A percentile compares a stretch with the other conserved stretches of the same genome.
phyloP scores from a whole-genome alignment of 2,113 vertebrate species.

The Rhinichthys klamathensis region DNA sequence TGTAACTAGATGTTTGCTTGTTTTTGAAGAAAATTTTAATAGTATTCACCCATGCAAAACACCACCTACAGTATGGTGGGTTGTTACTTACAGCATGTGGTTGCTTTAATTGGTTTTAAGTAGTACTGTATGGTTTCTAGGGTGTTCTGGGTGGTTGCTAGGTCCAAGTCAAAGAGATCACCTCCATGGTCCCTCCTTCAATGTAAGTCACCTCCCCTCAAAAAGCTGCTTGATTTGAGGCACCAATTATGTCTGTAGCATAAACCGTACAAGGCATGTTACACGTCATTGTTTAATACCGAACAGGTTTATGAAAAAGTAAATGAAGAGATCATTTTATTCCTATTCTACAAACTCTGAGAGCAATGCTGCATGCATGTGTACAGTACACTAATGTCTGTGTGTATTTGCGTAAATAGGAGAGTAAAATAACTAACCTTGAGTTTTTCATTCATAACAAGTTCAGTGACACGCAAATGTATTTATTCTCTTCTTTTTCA shows the following conservation, averaged over 20 bases:
- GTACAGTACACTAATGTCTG: not conserved
- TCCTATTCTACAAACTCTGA: not conserved
- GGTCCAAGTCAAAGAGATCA: not conserved
- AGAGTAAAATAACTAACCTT: not conserved
- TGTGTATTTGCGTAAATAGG: not conserved
- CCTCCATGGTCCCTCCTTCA: not conserved
- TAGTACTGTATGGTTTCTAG: not conserved
- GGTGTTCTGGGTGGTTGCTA: not conserved
- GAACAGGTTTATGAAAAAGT: not conserved
- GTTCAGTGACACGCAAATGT: constrained; percentile 16
- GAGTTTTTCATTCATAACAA: constrained; percentile 1
- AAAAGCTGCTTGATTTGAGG: not conserved
- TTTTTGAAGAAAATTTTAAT: not conserved
- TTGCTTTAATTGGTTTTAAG: not conserved
- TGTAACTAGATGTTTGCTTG: not conserved
- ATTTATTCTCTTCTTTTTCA: constrained; percentile 26
- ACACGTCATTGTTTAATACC: not conserved
- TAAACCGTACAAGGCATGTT: not conserved
- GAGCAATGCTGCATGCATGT: not conserved
- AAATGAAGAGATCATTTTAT: not conserved
- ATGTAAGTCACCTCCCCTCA: not conserved
- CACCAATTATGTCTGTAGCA: not conserved
- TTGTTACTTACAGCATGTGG: not conserved
- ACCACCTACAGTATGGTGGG: not conserved
- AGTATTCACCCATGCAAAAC: not conserved